These are phyloP conservation scores for Lacerta viridis DNA, from an alignment of 2,797 vertebrate genomes.

Conservation along the genomic window DNA sequence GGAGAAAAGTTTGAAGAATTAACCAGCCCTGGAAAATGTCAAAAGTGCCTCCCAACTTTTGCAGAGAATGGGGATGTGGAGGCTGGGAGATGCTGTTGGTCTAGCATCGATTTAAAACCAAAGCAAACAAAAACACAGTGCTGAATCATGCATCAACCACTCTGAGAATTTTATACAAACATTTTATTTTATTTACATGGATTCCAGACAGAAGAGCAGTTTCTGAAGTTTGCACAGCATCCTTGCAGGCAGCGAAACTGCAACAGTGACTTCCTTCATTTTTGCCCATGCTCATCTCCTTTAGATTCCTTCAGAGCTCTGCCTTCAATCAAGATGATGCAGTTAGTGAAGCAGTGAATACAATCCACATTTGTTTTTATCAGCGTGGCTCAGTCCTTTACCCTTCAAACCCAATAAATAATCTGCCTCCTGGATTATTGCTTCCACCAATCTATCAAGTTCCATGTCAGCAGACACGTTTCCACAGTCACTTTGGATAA, in stretches of 20 bases:
- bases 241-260: not conserved
- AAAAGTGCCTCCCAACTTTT: too few relatives aligned
- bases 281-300: not conserved
- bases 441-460: conserved; percentile 31
- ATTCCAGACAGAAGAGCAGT: not conserved
- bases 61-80: too few relatives aligned
- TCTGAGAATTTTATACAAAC: accelerated
- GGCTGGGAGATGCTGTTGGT: too few relatives aligned
- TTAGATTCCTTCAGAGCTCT: conserved; percentile 24
- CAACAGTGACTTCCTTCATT: not conserved
- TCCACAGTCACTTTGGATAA: conserved; percentile 40
- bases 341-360: not conserved
- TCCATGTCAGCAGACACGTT: conserved; percentile 27
- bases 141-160: not conserved
- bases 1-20: too few relatives aligned
- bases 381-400: not conserved
- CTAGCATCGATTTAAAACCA: too few relatives aligned
- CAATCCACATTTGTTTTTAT: conserved; percentile 12
- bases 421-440: not conserved
- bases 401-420: not conserved
- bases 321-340: not conserved
- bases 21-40: too few relatives aligned
- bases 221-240: conserved; percentile 8
- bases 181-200: not conserved
- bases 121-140: too few relatives aligned